Percentiles rank a stretch among this genome's conserved stretches.
These are phyloP conservation scores for Phalera bucephala DNA, from an alignment of 2,888 invertebrate species.

Conservation along the genomic window DNA sequence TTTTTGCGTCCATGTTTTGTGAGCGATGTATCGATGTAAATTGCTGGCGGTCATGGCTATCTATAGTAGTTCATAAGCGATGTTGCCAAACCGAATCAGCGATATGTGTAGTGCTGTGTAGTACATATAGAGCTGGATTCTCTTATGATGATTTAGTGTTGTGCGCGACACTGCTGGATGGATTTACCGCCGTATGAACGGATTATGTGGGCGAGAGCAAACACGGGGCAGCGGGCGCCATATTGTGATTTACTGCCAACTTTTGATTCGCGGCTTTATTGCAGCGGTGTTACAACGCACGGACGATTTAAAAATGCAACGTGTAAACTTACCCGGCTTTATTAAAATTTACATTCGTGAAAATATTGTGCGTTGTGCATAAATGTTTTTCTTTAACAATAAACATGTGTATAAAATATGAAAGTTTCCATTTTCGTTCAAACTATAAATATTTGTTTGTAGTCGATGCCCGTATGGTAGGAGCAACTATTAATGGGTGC, in stretches of 20 bases:
- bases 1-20: slow-evolving; percentile 34
- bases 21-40: slow-evolving; percentile 36
- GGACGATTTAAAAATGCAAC: slow-evolving; percentile 49
- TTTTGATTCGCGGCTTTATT: slow-evolving; percentile 81
- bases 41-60: slow-evolving; percentile 27
- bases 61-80: slow-evolving; percentile 31
- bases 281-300: slow-evolving; percentile 50
- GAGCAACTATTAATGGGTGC: slow-evolving; percentile 11
- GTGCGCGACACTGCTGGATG: slow-evolving; percentile 76
- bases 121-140: slow-evolving; percentile 67
- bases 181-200: slow-evolving; percentile 81
- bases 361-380: background rate
- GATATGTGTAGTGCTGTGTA: slow-evolving; percentile 49
- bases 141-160: slow-evolving; percentile 81
- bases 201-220: slow-evolving; percentile 83
- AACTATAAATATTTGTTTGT: slow-evolving; percentile 13
- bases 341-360: slow-evolving; percentile 3
- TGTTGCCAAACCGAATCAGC: slow-evolving; percentile 57
- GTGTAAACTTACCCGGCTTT: slow-evolving; percentile 29
- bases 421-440: slow-evolving; percentile 10
- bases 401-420: background rate
- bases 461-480: slow-evolving; percentile 15
- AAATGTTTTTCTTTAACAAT: background rate
- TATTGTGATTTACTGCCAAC: slow-evolving; percentile 77
- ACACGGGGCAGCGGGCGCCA: slow-evolving; percentile 79